Evolutionary conservation across 53 echinoderm and acorn worm species (phyloP).

Genomic region (Holothuria leucospilota): DNA sequence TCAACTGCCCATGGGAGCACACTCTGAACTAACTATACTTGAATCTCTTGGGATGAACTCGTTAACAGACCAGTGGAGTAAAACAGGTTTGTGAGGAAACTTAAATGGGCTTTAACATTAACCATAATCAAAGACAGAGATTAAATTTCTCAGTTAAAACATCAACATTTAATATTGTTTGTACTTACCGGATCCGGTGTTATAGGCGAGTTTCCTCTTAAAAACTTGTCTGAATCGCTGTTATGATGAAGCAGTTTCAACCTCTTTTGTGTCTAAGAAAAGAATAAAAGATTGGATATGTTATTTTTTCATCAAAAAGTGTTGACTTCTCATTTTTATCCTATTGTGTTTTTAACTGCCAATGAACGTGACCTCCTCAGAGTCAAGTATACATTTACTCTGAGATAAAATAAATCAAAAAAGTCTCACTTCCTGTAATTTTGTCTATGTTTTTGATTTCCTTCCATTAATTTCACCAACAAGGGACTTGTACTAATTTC

Average conservation of each 20-base stretch:
- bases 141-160: neutral
- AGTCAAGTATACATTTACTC: neutral
- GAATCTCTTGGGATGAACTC: no score
- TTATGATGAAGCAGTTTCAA: slow-evolving; percentile 88
- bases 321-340: neutral
- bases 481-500: no score
- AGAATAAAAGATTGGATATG: slow-evolving; percentile 1
- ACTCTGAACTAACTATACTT: no score
- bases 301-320: neutral
- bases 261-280: slow-evolving; percentile 84
- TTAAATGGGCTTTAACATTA: no score
- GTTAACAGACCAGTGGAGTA: no score
- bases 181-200: slow-evolving; percentile 84
- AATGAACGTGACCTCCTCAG: neutral
- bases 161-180: neutral
- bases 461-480: no score
- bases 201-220: slow-evolving; percentile 71
- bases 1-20: no score
- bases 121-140: neutral
- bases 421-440: no score
- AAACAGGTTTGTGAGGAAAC: no score
- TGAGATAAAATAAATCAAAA: neutral
- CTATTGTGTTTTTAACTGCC: no score
- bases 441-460: no score
- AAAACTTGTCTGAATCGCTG: slow-evolving; percentile 68